Evolutionary conservation across 2,888 invertebrate genomes (phyloP), one percentile per base, ranked within the genome.

Genomic region (Encarsia formosa): DNA sequence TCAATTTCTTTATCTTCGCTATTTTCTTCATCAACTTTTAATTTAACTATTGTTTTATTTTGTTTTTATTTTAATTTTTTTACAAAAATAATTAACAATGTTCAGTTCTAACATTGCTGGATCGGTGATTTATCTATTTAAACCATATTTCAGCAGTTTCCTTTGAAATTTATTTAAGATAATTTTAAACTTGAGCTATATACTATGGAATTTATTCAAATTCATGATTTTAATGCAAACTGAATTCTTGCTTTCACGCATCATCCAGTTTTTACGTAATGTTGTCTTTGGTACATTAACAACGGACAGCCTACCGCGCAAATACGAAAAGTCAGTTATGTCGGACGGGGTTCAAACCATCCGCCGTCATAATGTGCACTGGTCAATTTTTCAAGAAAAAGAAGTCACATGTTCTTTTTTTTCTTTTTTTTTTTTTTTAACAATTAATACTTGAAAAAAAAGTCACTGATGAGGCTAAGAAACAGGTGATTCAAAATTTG

Each of bases 11-110:
- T 46, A 43, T 52, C 26, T 46, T 58, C 45, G 48, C 24, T 52
- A 16, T 58, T 46, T 5, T 54, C 44, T 54, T 34, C 35, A 31
- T 31, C 29, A 32, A 38, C 41, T 4, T 22, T 32, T 29, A 31
- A 16, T 29, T 22, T 11, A 40, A 15, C 18, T 6, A n/a, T 49
- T 35, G 22, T 46, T 51, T 49, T 49, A 31, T 24, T 50, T 51
- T 48, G 54, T 48, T 53, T 44, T 54, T 34, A 52, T 39, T 16
- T 24, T 13, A 23, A 51, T 49, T 59, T 65, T 62, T 68, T 69
- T 69, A 69, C 67, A 71, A 71, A 71, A 71, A 70, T 70, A 71
- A 70, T 68, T 50, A 70, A 69, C 67, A 69, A 70, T 70, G 66
- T 66, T 61, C 61, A 59, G 57, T 62, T 59, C 60, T 60, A 68